Evolutionary conservation across 2,888 invertebrate genomes (phyloP), one percentile per base, ranked within the genome.

Genomic region (Zygogramma bicolorata): DNA sequence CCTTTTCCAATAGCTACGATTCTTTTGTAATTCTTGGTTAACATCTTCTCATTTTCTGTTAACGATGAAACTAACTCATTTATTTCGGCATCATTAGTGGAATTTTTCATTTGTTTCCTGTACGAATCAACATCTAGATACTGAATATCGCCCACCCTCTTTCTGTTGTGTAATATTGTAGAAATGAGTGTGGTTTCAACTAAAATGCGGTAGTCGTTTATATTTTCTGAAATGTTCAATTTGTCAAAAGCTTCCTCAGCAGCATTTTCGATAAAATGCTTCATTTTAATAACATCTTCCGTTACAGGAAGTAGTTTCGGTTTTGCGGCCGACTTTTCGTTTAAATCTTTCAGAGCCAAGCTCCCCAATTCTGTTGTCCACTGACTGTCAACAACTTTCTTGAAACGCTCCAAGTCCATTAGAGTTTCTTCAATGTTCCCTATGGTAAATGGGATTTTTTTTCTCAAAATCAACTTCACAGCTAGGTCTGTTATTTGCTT

Each of bases 71-170:
- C 38, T 29, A 63, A 79, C 22, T 79, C 78, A 73, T 66, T 68
- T 71, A 75, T 68, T 25, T 49, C 66, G 10, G 18, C 68, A 29
- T 7, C 29, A 3, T 29, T 29, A 29, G 7, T 3, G 20, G 34
- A 53, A 13, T 59, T 65, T 4, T 20, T 66, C 13, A 25, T 42
- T 8, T 69, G 49, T 58, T 49, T 13, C 25, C 22, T 66, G 59
- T 76, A 78, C 0, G 76, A 69, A 46, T 79, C 73, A 6, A 71
- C 2, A 66, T 80, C 75, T 27, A 69, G 57, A 59, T 79, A 80
- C 65, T 81, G 80, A 15, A 80, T 73, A 68, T 80, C 80, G 7
- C 79, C 79, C 22, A 80, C 68, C 59, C 77, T n/a, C n/a, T n/a
- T n/a, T n/a, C n/a, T n/a, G n/a, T n/a, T n/a, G n/a, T n/a, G n/a